These are phyloP conservation scores for Percina caprodes DNA, from an alignment of 2,113 vertebrate species.

Conservation along the genomic window DNA sequence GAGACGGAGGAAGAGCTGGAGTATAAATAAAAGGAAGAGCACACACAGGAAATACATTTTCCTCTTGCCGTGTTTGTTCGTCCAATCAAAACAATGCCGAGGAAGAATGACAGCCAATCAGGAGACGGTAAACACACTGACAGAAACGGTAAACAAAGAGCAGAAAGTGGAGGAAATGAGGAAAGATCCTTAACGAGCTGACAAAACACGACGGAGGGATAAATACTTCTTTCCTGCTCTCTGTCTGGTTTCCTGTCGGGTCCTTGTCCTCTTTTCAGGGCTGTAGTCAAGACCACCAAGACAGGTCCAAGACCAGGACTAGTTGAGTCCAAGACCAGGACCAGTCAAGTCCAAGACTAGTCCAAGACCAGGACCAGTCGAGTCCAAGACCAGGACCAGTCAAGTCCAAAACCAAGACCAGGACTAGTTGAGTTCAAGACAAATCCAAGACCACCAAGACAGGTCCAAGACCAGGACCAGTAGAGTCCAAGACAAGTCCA, in stretches of 20 bases:
- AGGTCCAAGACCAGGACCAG: no score
- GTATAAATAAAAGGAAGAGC: neutral
- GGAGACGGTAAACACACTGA: neutral
- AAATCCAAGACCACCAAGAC: fast-evolving
- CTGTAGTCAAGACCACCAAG: no score
- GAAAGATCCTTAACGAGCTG: slow-evolving; percentile 2
- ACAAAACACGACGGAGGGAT: neutral
- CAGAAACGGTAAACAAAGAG: slow-evolving; percentile 21
- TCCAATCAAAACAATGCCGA: neutral
- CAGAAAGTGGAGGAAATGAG: neutral
- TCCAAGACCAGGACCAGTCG: no score
- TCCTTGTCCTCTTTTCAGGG: neutral
- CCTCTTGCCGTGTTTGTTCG: neutral
- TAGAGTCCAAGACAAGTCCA: no score
- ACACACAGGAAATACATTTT: neutral
- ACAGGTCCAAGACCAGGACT: no score
- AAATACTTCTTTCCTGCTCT: neutral
- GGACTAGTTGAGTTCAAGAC: no score
- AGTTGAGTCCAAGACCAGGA: no score
- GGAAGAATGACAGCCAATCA: slow-evolving; percentile 16
- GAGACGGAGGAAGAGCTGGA: neutral
- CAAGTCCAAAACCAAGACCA: no score
- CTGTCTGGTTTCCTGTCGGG: neutral
- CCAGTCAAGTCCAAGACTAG: no score
- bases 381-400: no score